Base-by-base conservation (phyloP, 2,113 vertebrate genomes). In the Thymallus thymallus region DNA sequence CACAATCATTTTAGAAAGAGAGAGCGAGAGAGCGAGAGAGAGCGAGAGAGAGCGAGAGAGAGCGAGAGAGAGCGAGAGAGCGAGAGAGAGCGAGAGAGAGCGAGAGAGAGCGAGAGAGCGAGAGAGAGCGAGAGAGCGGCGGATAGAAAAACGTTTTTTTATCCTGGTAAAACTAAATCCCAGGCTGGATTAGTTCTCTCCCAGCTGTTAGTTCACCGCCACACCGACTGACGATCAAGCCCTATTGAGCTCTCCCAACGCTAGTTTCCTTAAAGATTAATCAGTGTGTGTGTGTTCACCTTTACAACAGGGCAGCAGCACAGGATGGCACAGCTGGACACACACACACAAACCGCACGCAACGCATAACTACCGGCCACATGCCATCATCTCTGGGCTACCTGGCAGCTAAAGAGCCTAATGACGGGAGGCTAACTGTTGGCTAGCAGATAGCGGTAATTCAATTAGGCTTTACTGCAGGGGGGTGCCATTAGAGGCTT, bases 401-500 rank as follows among this genome's bases (percentile, higher is more conserved):
- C 91, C 83, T 77, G 76, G 82, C 73, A 73, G 68, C 76, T 72
- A 82, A 83, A 78, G 72, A 86, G 24, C 32, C 79, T 81, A 82
- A 88, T 46, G 72, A 82, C 24, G 5, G 46, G 48, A 51, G 48
- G 48, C 48, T 16, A 51, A 51, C 16, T 14, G 48, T 51, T 9
- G 12, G 67, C 62, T 58, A 18, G 70, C 70, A 83, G 89, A 75
- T 74, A 41, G 80, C 32, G 16, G 80, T 92, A 88, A 93, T 91
- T 89, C 87, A 91, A 91, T 93, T 92, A 88, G 76, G 56, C 87
- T 92, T 93, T 92, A 94, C 87, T 88, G 89, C 74, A 5, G 63
- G 68, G 62, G 69, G 81, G 75, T 24, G 69, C 75, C 79, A 87
- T 88, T 62, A 80, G 76, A 83, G 82, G 46, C 82, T 85, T 86